Evolutionary conservation across 2,113 vertebrate genomes (phyloP).

Genomic region (Gallinago jamesoni): DNA sequence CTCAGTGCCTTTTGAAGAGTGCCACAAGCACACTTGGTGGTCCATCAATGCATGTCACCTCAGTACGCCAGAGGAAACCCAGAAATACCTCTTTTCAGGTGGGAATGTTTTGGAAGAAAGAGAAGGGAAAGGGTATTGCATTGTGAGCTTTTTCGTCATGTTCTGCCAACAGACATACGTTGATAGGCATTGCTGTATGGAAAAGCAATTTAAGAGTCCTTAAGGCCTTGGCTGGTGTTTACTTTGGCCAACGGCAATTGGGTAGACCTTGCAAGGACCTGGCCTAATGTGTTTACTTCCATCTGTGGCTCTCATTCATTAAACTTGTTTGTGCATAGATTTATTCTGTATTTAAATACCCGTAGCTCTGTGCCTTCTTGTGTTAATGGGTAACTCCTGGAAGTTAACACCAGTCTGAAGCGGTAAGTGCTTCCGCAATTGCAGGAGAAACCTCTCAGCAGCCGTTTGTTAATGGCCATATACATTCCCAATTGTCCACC

Average conservation of each 20-base stretch:
- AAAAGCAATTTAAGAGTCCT: neutral
- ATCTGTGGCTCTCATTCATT: neutral
- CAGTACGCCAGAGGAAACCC: neutral
- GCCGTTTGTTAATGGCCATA: neutral
- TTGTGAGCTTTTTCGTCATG: rapidly evolving
- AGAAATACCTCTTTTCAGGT: neutral
- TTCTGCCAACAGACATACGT: neutral
- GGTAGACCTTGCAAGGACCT: neutral
- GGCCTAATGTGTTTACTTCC: neutral
- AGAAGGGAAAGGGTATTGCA: neutral
- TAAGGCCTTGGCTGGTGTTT: neutral
- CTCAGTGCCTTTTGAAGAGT: neutral
- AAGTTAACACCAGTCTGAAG: neutral
- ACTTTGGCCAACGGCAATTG: neutral
- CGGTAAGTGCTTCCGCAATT: neutral
- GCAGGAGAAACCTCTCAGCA: neutral
- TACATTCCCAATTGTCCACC: neutral
- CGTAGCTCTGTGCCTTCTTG: neutral
- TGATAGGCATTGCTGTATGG: neutral
- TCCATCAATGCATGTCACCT: rapidly evolving
- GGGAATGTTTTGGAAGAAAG: neutral
- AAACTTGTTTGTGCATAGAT: neutral
- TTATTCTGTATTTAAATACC: neutral
- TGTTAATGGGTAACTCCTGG: conserved; percentile 18
- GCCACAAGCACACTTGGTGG: rapidly evolving